phyloP scores from a whole-genome alignment of 2,888 invertebrate genomes.

The Oscheius sp. region DNA sequence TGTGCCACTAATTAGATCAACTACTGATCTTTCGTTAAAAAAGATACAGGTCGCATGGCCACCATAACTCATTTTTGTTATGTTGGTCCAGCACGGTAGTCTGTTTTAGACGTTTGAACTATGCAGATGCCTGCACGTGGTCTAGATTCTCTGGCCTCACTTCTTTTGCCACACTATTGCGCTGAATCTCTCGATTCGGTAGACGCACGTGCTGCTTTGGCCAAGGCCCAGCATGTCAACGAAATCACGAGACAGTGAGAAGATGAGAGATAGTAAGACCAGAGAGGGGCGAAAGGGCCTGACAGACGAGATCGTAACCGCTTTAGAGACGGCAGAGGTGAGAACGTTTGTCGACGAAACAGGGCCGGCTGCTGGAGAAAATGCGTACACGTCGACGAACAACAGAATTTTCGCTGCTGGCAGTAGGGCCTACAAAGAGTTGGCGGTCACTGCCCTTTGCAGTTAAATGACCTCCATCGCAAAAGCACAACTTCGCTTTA shows the following conservation, averaged over 20 bases:
- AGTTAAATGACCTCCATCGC: neutral
- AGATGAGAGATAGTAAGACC: slow-evolving; percentile 1
- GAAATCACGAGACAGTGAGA: slow-evolving; percentile 36
- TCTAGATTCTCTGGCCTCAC: slow-evolving; percentile 23
- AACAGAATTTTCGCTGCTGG: slow-evolving; percentile 17
- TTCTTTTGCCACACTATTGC: neutral
- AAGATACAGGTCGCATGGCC: neutral
- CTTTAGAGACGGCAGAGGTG: slow-evolving; percentile 21
- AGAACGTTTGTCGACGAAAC: slow-evolving; percentile 27
- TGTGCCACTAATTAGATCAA: too few relatives aligned
- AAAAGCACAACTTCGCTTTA: too few relatives aligned
- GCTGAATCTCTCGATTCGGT: slow-evolving; percentile 30
- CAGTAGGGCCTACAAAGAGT: too few relatives aligned
- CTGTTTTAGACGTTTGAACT: slow-evolving; percentile 17
- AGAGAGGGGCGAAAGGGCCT: slow-evolving; percentile 24
- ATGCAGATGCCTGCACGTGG: slow-evolving; percentile 23
- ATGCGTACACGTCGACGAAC: slow-evolving; percentile 29
- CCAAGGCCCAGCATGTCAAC: slow-evolving; percentile 37
- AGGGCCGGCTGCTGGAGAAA: slow-evolving; percentile 5
- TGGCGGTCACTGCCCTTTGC: too few relatives aligned
- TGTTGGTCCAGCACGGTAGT: neutral
- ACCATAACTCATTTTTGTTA: too few relatives aligned
- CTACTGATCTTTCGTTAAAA: neutral
- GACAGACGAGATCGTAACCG: slow-evolving; percentile 8
- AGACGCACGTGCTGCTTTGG: slow-evolving; percentile 37